Evolutionary conservation across 2,113 vertebrate species (phyloP), one percentile per base, ranked within the genome.

Genomic region (Craseonycteris thonglongyai): DNA sequence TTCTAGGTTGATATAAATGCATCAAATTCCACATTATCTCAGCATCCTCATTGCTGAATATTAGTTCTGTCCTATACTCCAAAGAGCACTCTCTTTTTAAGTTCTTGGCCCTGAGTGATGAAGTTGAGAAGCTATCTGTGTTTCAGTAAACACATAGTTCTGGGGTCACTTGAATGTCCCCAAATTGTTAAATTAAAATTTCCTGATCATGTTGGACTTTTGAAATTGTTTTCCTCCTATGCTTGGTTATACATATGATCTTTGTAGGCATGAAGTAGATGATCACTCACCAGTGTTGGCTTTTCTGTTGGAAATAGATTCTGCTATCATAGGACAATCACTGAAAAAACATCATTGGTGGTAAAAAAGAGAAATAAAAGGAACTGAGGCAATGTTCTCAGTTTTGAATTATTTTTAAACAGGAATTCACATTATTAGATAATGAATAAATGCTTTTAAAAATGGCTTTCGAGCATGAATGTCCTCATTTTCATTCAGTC

Each of bases 251-350:
- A 16, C 2, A 40, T 30, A 2, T 56, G 40, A 68, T 49, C 38
- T 79, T 30, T n/a, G 28, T 61, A 94, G 42, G 51, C 61, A 18
- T 49, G 35, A 56, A 30, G 68, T 92, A 0, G 65, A 49, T 8
- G 85, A 35, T 81, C 65, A 63, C 18, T 19, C 74, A 72, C 22
- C 30, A 30, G 7, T 22, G 10, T 75, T 61, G 66, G 3, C 10
- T 93, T 92, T 95, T 85, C 35, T 95, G 16, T 80, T 93, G 56
- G 40, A 90, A 82, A 33, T 88, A 82, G 74, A 91, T 75, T 80
- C 38, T 80, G 10, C 85, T 89, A 82, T 49, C 24, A 54, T 26
- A 58, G 33, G 45, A 45, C 6, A 42, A 18, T 40, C 13, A 9
- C 24, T 93, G 68, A 82, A 71, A 96, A 79, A 28, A 11, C 26